Evolutionary conservation across 2,888 invertebrate species (phyloP).

Genomic region (Polymixis flavicincta): DNA sequence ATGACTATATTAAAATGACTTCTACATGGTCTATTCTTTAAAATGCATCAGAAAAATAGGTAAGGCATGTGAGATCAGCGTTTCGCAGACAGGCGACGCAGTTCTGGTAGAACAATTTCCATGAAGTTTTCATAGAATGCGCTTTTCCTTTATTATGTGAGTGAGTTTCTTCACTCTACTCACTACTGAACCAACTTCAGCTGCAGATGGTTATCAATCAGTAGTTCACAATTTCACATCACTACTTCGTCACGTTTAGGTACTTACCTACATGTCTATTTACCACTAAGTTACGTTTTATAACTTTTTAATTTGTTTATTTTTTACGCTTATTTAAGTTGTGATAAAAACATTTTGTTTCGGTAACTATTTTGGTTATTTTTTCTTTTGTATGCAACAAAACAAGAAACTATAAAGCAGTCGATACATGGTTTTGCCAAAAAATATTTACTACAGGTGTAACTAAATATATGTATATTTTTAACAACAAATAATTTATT

Average conservation of each 20-base stretch:
- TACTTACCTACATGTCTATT: not conserved
- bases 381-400: conserved; percentile 20
- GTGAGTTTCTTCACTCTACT: not conserved
- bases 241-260: not conserved
- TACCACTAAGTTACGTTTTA: not conserved
- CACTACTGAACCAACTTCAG: too few species aligned
- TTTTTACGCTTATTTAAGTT: not conserved
- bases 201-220: too few species aligned
- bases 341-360: conserved; percentile 14
- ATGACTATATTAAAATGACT: not conserved
- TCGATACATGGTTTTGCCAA: not conserved
- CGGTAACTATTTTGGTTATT: not conserved
- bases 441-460: not conserved
- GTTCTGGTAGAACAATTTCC: too few species aligned
- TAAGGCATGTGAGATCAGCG: conserved; percentile 5
- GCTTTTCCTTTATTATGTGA: not conserved
- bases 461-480: not conserved
- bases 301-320: not conserved
- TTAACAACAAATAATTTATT: not conserved
- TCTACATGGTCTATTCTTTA: conserved; percentile 1
- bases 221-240: not conserved
- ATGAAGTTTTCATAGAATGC: too few species aligned
- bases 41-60: conserved; percentile 15
- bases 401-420: conserved; percentile 10
- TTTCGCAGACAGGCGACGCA: not conserved